Evolutionary conservation across 2,888 invertebrate species (phyloP).

Genomic region (Eilema sororculum): DNA sequence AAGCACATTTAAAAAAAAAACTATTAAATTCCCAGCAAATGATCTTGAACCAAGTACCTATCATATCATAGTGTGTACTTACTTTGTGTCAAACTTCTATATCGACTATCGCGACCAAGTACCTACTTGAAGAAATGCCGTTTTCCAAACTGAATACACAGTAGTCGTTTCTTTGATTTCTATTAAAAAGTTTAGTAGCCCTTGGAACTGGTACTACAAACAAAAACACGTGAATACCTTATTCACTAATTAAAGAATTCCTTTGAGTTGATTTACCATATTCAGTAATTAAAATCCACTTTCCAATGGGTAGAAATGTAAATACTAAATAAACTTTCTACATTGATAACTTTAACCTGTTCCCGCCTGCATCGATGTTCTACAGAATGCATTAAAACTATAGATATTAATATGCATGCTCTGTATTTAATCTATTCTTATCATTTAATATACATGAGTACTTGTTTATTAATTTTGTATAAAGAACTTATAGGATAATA

Average conservation of each 20-base stretch:
- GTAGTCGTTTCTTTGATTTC: not conserved
- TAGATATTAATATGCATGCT: not conserved
- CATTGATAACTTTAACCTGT: conserved; percentile 33
- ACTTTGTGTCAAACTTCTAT: too few relatives aligned
- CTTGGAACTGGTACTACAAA: not conserved
- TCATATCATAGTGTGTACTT: too few relatives aligned
- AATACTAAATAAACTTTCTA: conserved; percentile 34
- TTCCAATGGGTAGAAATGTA: conserved; percentile 41
- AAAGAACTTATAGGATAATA: too few relatives aligned
- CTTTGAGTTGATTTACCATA: conserved; percentile 32
- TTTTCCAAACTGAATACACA: too few relatives aligned
- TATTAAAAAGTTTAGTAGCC: not conserved
- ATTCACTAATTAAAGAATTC: conserved; percentile 24
- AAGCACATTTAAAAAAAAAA: too few relatives aligned
- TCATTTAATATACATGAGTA: too few relatives aligned
- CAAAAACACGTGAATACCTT: conserved; percentile 6
- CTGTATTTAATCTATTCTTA: too few relatives aligned
- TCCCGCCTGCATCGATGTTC: conserved; percentile 7
- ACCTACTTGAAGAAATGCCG: too few relatives aligned
- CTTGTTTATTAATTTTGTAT: too few relatives aligned
- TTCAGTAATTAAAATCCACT: conserved; percentile 42
- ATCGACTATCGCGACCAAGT: not conserved
- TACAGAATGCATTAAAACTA: conserved; percentile 15
- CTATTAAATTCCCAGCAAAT: too few relatives aligned
- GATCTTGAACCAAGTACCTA: too few relatives aligned